Base-by-base conservation (phyloP, 1,140 invertebrate genomes). In the Xylocopa sonorina region DNA sequence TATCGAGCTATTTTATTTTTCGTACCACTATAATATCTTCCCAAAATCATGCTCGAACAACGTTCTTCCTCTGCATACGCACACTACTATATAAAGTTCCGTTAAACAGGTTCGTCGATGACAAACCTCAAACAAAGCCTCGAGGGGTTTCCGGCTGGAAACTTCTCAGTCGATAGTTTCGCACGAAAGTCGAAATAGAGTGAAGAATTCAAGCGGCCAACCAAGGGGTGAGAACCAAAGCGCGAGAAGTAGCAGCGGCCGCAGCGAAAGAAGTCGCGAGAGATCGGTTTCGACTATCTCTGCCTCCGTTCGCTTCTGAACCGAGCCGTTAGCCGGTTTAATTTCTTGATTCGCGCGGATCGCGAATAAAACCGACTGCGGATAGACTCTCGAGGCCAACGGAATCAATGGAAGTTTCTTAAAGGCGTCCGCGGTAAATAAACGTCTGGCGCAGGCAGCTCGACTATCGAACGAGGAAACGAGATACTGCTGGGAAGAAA, bases 271-370 rank as follows among this genome's bases (percentile, higher is more conserved):
- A 41, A 55, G 29, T 12, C 67, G 24, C 32, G 55, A 57, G 46
- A 57, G 46, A 27, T 7, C 7, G 53, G 24, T 71, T 46, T 29
- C 50, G 32, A 10, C 53, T 55, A 55, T 29, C 27, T 27, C 24
- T 16, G 14, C 12, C 27, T 27, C 24, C 27, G 14, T 55, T 38
- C 3, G 10, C 27, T 14, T 29, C 9, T 27, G 53, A 63, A 29
- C 10, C 38, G 16, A n/a, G 18, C 34, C 18, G 50, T 41, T 41
- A 51, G 60, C 0, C 14, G 21, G 3, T 43, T 67, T 16, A 57
- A 38, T 51, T 76, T 48, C 53, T n/a, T 21, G 38, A 46, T 34
- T 66, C 3, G 51, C 73, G 46, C n/a, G 10, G 27, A 67, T 57
- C 18, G 9, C 27, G 38, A 67, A 67, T 62, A 68, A 57, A 76